Conservation (phyloP, 1,140 invertebrate species). For the Plodia interpunctella region DNA sequence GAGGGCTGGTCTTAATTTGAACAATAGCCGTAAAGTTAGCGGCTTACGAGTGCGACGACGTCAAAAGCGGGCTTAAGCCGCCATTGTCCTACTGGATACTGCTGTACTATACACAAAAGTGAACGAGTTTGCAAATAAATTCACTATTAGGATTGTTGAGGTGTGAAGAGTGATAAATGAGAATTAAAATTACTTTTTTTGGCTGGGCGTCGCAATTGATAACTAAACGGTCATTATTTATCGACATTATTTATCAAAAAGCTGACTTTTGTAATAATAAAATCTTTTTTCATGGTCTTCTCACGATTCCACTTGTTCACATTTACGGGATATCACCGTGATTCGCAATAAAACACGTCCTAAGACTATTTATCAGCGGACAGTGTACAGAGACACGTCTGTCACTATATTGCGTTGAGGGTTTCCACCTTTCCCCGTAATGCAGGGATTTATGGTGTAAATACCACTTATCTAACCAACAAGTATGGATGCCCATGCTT, state of each 20-base stretch:
- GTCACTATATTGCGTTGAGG: conserved; percentile 21
- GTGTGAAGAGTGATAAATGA: too few species aligned
- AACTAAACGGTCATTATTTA: too few species aligned
- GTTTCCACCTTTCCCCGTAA: background rate
- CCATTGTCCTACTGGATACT: conserved; percentile 23
- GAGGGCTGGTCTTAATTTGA: conserved; percentile 26
- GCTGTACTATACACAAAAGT: conserved; percentile 27
- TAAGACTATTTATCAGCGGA: conserved; percentile 10
- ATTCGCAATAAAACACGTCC: conserved; percentile 12
- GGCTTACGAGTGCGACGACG: conserved; percentile 26
- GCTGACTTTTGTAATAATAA: too few species aligned
- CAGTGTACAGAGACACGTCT: conserved; percentile 20
- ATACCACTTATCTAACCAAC: too few species aligned
- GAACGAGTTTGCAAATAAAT: conserved; percentile 29
- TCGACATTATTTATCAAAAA: too few species aligned
- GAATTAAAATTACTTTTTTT: too few species aligned
- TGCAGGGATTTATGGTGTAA: too few species aligned
- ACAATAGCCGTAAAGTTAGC: conserved; percentile 33
- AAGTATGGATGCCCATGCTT: too few species aligned
- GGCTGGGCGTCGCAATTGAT: too few species aligned
- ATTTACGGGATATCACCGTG: background rate
- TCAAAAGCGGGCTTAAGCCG: conserved; percentile 15
- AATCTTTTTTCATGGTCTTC: too few species aligned
- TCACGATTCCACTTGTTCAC: background rate
- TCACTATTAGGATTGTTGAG: background rate